These are phyloP conservation scores for Phocides pigmalion DNA, from an alignment of 1,140 invertebrate species.

Conservation along the genomic window DNA sequence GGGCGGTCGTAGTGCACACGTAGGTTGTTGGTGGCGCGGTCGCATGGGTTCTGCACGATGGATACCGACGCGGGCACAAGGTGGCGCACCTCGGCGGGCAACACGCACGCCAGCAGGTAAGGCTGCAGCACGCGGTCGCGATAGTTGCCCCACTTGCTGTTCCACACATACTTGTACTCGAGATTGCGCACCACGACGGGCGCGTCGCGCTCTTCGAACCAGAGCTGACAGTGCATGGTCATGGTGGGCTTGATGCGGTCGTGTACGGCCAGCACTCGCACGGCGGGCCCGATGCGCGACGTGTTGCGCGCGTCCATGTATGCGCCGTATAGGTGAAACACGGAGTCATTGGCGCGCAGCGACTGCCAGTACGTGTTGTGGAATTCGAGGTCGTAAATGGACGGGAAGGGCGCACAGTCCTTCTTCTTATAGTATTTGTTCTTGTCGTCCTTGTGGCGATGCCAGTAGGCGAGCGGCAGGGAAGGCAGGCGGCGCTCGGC, in stretches of 20 bases:
- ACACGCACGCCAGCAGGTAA: constrained; percentile 94
- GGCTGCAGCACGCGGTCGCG: constrained; percentile 96
- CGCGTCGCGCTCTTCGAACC: constrained; percentile 93
- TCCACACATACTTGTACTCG: constrained; percentile 97
- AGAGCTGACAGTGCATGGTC: constrained; percentile 93
- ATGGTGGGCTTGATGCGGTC: constrained; percentile 93
- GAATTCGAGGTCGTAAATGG: constrained; percentile 94
- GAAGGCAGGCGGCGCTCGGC: constrained; percentile 91
- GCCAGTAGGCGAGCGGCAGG: constrained; percentile 93
- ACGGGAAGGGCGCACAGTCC: constrained; percentile 92
- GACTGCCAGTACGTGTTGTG: constrained; percentile 97
- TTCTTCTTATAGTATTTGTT: constrained; percentile 88
- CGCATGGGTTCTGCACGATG: constrained; percentile 93
- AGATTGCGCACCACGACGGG: constrained; percentile 91
- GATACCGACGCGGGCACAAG: constrained; percentile 93
- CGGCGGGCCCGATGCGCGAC: constrained; percentile 90
- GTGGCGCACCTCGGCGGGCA: constrained; percentile 89
- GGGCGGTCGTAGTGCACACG: constrained; percentile 92
- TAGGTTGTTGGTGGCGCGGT: constrained; percentile 94
- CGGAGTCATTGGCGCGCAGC: constrained; percentile 90
- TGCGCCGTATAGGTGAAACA: constrained; percentile 94
- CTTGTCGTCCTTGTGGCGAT: constrained; percentile 89
- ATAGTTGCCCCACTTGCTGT: constrained; percentile 97
- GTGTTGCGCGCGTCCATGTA: constrained; percentile 93
- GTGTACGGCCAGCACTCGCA: constrained; percentile 95